Percentiles rank a stretch among this genome's conserved stretches.
phyloP scores from a whole-genome alignment of 2,888 invertebrate genomes.

The Toxonevra muliebris region DNA sequence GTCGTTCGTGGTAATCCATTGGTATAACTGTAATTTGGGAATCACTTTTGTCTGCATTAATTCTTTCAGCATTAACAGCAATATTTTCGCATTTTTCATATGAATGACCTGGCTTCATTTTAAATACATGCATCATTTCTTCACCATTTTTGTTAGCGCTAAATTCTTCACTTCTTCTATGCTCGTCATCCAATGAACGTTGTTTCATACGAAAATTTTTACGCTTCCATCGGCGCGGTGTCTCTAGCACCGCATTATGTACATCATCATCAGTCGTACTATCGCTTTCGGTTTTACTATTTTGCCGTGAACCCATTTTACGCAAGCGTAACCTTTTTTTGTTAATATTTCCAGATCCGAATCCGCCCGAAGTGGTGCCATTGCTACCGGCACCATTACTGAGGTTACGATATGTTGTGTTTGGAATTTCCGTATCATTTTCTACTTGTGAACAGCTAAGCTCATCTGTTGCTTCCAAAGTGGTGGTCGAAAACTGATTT shows the following conservation, averaged over 20 bases:
- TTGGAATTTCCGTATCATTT: conserved; percentile 47
- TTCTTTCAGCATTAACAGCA: not conserved
- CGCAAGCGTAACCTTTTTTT: conserved; percentile 62
- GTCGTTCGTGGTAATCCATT: conserved; percentile 5
- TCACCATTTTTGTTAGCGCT: conserved; percentile 28
- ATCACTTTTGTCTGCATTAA: conserved; percentile 20
- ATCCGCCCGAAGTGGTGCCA: not conserved
- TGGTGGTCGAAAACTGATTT: conserved; percentile 47
- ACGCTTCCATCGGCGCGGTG: conserved; percentile 62
- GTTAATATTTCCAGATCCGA: conserved; percentile 34
- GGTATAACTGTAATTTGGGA: conserved; percentile 24
- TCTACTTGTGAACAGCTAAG: conserved; percentile 51
- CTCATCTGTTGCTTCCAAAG: conserved; percentile 50
- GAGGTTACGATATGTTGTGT: conserved; percentile 45
- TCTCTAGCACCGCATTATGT: conserved; percentile 55
- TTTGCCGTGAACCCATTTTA: conserved; percentile 64
- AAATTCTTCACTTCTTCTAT: conserved; percentile 43
- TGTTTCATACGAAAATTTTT: conserved; percentile 62
- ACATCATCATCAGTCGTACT: conserved; percentile 62
- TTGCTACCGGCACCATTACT: conserved; percentile 35
- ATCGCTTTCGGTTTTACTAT: conserved; percentile 65
- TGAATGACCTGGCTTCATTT: conserved; percentile 60
- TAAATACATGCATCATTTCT: conserved; percentile 61
- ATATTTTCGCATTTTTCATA: conserved; percentile 51
- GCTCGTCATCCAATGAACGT: conserved; percentile 60